A percentile compares a stretch with the other conserved stretches of the same genome.
Evolutionary conservation across 2,888 invertebrate genomes (phyloP).

Genomic region (Lottia gigantea): DNA sequence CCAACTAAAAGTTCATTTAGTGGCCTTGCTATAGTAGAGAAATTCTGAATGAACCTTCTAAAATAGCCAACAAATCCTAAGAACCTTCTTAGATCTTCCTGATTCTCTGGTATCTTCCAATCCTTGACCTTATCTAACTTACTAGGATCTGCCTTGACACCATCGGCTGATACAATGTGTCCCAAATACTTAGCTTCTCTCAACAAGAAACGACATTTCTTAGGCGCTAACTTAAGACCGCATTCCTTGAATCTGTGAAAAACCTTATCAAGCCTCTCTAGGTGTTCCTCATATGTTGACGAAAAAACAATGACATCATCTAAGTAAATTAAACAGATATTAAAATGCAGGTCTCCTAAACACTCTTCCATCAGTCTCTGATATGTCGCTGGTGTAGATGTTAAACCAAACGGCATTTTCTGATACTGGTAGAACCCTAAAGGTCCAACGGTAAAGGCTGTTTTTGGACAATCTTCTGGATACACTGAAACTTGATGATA

Average conservation of each 20-base stretch:
- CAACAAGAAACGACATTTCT: constrained; percentile 35
- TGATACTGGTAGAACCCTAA: constrained; percentile 9
- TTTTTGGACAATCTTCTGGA: constrained; percentile 20
- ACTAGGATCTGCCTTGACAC: constrained; percentile 12
- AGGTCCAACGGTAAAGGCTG: constrained; percentile 22
- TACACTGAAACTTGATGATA: constrained; percentile 19
- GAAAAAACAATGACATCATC: constrained; percentile 38
- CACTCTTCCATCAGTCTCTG: constrained; percentile 36
- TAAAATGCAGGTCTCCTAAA: constrained; percentile 28
- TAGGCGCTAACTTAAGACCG: constrained; percentile 32
- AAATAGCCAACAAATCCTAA: not conserved
- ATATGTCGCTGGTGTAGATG: constrained; percentile 38
- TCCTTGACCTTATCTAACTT: no score
- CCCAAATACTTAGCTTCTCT: constrained; percentile 25
- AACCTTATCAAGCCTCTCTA: constrained; percentile 23
- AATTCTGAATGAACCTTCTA: not conserved
- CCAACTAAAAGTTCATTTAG: not conserved
- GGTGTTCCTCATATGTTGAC: constrained; percentile 20
- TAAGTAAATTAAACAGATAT: constrained; percentile 12
- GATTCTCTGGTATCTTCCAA: constrained; percentile 23
- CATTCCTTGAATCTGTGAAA: constrained; percentile 26
- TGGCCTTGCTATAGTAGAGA: not conserved
- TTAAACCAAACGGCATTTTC: constrained; percentile 36
- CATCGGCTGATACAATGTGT: constrained; percentile 24
- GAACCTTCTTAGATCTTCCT: constrained; percentile 19